phyloP scores from a whole-genome alignment of 2,888 invertebrate genomes.

The Synanthedon tipuliformis region DNA sequence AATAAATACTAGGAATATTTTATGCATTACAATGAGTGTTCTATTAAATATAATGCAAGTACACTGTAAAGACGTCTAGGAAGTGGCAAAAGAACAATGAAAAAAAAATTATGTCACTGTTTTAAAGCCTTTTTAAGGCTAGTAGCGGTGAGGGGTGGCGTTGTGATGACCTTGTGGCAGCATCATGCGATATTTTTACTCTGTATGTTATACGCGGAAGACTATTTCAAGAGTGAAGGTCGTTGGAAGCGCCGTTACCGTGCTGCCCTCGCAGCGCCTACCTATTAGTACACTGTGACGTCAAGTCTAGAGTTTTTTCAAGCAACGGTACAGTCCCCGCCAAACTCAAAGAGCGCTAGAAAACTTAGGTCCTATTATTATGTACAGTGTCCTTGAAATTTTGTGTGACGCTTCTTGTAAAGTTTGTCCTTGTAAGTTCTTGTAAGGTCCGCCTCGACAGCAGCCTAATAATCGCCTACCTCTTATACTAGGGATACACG shows the following conservation, averaged over 20 bases:
- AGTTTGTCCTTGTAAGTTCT: too few relatives aligned
- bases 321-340: not conserved
- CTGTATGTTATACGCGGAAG: conserved; percentile 63
- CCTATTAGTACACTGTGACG: conserved; percentile 41
- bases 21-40: not conserved
- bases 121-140: conserved; percentile 41
- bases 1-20: not conserved
- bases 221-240: conserved; percentile 71
- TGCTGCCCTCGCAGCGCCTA: conserved; percentile 29
- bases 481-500: too few relatives aligned
- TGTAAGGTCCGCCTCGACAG: too few relatives aligned
- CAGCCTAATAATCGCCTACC: too few relatives aligned
- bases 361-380: too few relatives aligned
- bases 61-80: conserved; percentile 8
- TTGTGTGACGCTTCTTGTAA: too few relatives aligned
- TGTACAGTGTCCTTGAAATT: too few relatives aligned
- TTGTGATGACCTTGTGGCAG: conserved; percentile 39
- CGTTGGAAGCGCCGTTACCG: conserved; percentile 40
- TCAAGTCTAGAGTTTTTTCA: conserved; percentile 14
- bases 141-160: conserved; percentile 34
- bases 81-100: conserved; percentile 12
- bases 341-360: not conserved
- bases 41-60: not conserved
- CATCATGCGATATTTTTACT: conserved; percentile 68
- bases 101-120: conserved; percentile 5